Evolutionary conservation across 2,113 vertebrate genomes (phyloP).

Genomic region (Coracopsis vasa): DNA sequence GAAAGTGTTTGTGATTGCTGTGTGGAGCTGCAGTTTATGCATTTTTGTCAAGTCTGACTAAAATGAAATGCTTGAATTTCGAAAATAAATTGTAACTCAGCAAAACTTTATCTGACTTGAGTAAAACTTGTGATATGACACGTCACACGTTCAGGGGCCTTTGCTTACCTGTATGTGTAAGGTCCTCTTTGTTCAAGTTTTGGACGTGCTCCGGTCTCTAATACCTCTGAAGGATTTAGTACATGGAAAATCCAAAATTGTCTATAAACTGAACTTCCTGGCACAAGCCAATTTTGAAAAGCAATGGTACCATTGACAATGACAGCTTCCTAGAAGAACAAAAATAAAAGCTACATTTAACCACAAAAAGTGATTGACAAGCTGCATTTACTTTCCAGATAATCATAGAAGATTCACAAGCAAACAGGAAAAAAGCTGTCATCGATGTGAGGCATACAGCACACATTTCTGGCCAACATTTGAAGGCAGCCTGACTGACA

Average conservation of each 20-base stretch:
- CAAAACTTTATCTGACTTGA: background rate
- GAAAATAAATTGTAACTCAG: background rate
- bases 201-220: constrained; percentile 68
- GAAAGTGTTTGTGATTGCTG: background rate
- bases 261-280: constrained; percentile 81
- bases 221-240: constrained; percentile 80
- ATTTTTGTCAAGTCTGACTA: background rate
- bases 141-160: background rate
- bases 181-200: constrained; percentile 85
- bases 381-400: background rate
- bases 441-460: background rate
- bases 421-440: background rate
- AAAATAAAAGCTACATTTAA: background rate
- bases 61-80: background rate
- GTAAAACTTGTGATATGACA: background rate
- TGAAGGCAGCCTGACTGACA: background rate
- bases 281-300: constrained; percentile 83
- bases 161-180: constrained; percentile 88
- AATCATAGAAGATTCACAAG: background rate
- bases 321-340: constrained; percentile 80
- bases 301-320: constrained; percentile 87
- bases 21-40: background rate
- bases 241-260: constrained; percentile 93
- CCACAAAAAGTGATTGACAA: background rate
- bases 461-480: background rate